Conservation (phyloP, 2,888 invertebrate genomes). For the Drosophila anceps region DNA sequence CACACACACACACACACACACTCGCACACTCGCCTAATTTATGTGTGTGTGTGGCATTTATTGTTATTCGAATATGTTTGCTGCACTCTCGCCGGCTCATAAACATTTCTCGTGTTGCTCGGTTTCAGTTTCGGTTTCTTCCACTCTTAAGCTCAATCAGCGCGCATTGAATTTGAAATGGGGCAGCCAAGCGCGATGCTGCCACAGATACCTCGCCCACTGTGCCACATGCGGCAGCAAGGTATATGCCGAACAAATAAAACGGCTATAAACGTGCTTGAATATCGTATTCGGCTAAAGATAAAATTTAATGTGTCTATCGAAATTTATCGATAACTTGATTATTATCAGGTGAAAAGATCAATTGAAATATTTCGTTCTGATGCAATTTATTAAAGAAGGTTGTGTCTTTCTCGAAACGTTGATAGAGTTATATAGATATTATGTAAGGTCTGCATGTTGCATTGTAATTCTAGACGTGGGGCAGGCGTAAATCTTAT, state of each 20-base stretch:
- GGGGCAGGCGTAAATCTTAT: neutral
- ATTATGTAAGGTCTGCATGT: neutral
- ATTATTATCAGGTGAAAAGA: neutral
- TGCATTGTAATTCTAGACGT: neutral
- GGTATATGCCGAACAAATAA: slow-evolving; percentile 17
- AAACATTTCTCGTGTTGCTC: slow-evolving; percentile 49
- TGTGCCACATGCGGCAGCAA: slow-evolving; percentile 39
- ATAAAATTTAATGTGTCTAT: neutral
- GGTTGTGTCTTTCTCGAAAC: neutral
- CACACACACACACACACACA: slow-evolving; percentile 9
- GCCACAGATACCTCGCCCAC: slow-evolving; percentile 22
- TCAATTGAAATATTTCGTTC: neutral
- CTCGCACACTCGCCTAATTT: slow-evolving; percentile 45
- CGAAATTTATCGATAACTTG: neutral
- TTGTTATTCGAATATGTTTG: slow-evolving; percentile 59
- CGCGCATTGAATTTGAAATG: slow-evolving; percentile 57
- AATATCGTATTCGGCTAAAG: neutral
- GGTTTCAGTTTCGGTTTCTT: slow-evolving; percentile 21
- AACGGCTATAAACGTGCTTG: slow-evolving; percentile 28
- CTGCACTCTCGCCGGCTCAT: slow-evolving; percentile 50
- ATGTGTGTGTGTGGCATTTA: slow-evolving; percentile 52
- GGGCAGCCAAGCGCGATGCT: slow-evolving; percentile 22
- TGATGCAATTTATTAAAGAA: neutral
- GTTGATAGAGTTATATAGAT: neutral
- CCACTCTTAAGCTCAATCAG: slow-evolving; percentile 57